A percentile compares a stretch with the other conserved stretches of the same genome.
These are phyloP conservation scores for Leptinotarsa rubiginosa DNA, from an alignment of 2,888 invertebrate genomes.

Conservation along the genomic window DNA sequence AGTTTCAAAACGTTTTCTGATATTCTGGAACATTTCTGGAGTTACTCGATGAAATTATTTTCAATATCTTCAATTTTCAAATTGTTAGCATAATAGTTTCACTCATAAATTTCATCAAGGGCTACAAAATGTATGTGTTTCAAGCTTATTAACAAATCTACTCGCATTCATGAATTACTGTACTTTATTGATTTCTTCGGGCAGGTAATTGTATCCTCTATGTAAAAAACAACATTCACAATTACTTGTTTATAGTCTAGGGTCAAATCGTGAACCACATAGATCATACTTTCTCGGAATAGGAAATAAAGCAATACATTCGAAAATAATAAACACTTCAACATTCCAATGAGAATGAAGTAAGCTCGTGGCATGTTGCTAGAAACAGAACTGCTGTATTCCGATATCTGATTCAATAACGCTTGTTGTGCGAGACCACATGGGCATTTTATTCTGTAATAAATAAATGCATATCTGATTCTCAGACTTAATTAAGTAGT, in stretches of 20 bases:
- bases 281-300: constrained; percentile 9
- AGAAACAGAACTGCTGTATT: not conserved
- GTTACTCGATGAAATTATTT: no score
- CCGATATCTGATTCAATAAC: not conserved
- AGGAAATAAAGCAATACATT: constrained; percentile 13
- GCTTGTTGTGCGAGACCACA: not conserved
- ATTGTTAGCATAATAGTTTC: no score
- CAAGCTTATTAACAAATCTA: no score
- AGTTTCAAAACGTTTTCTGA: no score
- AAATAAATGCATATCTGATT: not conserved
- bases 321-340: not conserved
- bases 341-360: constrained; percentile 4
- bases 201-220: not conserved
- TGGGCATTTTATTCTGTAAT: not conserved
- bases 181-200: not conserved
- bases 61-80: no score
- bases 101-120: no score
- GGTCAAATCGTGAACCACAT: not conserved
- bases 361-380: not conserved
- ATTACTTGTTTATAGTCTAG: not conserved
- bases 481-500: no score
- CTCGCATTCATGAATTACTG: not conserved
- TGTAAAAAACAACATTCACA: not conserved
- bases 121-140: no score
- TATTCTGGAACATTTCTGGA: no score